Evolutionary conservation across 1,140 invertebrate species (phyloP).

Genomic region (Bombus affinis): DNA sequence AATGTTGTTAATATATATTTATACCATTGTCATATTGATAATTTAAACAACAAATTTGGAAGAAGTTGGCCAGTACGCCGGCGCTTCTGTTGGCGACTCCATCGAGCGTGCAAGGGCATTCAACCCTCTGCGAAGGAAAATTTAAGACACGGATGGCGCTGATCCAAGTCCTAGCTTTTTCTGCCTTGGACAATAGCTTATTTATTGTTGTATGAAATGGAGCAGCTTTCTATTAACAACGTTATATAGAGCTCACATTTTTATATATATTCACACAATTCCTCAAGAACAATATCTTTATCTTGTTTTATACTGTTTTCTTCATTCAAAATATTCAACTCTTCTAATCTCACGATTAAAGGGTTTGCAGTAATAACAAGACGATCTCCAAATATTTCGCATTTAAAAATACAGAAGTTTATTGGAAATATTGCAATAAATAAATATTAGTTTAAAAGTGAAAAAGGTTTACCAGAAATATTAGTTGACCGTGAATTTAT

Average conservation of each 20-base stretch:
- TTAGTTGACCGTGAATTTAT: too few relatives aligned
- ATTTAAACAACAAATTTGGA: not conserved
- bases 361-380: too few relatives aligned
- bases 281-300: too few relatives aligned
- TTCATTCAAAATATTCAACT: not conserved
- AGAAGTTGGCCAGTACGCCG: not conserved
- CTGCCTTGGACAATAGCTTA: slow-evolving; percentile 25
- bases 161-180: slow-evolving; percentile 40
- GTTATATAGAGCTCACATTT: not conserved
- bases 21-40: not conserved
- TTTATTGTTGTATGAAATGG: slow-evolving; percentile 48
- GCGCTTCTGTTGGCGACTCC: not conserved
- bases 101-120: slow-evolving; percentile 6
- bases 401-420: too few relatives aligned
- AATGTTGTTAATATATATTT: not conserved
- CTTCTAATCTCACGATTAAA: not conserved
- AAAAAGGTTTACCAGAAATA: too few relatives aligned
- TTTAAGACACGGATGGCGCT: slow-evolving; percentile 38
- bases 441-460: too few relatives aligned
- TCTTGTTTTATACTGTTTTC: not conserved
- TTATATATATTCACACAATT: not conserved
- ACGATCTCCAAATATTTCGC: too few relatives aligned
- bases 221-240: not conserved
- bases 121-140: slow-evolving; percentile 9
- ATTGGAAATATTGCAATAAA: too few relatives aligned